phyloP scores from a whole-genome alignment of 2,888 invertebrate species.

The Plagodis dolabraria region DNA sequence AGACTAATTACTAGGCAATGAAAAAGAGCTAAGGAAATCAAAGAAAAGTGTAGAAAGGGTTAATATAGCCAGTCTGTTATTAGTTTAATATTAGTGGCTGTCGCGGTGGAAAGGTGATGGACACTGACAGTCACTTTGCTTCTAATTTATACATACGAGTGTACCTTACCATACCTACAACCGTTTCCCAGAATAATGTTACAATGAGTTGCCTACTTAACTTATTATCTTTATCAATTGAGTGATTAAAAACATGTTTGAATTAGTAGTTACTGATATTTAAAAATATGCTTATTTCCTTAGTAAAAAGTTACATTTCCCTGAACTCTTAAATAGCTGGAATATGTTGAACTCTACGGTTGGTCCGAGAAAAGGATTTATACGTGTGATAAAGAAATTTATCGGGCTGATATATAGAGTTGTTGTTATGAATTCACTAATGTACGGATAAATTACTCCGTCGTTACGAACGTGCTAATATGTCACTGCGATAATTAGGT shows the following conservation, averaged over 20 bases:
- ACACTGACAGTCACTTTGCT: constrained; percentile 57
- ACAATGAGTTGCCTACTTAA: constrained; percentile 23
- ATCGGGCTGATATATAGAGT: no score
- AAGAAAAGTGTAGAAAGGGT: constrained; percentile 76
- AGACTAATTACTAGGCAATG: constrained; percentile 63
- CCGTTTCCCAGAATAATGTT: constrained; percentile 23
- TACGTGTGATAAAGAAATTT: no score
- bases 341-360: no score
- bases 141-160: constrained; percentile 49
- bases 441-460: no score
- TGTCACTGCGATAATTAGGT: no score
- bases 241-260: constrained; percentile 11
- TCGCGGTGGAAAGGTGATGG: constrained; percentile 59
- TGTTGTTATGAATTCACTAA: no score
- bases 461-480: no score
- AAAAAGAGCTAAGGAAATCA: constrained; percentile 74
- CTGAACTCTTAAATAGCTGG: no score
- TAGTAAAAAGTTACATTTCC: no score
- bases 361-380: no score
- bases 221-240: constrained; percentile 25
- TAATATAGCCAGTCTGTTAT: constrained; percentile 65
- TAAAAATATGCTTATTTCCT: no score
- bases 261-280: neutral
- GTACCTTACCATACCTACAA: constrained; percentile 10
- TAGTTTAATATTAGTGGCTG: constrained; percentile 68